Base-by-base conservation (phyloP, 1,140 invertebrate genomes). In the Magallana ariakensis region DNA sequence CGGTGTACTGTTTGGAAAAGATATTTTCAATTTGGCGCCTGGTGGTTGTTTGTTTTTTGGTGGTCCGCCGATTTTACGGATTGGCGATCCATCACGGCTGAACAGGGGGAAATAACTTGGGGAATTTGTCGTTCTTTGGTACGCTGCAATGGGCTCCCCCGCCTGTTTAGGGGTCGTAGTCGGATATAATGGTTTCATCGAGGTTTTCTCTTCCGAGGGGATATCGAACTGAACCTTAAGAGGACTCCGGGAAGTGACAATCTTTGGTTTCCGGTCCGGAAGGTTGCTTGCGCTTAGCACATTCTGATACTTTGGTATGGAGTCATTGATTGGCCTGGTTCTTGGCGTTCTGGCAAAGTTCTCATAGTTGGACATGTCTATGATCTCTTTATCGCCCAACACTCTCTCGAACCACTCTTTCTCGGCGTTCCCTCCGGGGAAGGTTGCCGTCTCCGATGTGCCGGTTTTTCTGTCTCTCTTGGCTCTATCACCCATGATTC, bases 71-170 rank as follows among this genome's bases (percentile, higher is more conserved):
- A 87, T 84, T 85, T 84, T 87, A 11, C 86, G 56, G 80, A 87
- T 85, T 13, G 88, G 88, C 8, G 66, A 33, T 80, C 88, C 88
- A 83, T 89, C 83, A 8, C 85, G 70, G 66, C 84, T 80, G 66
- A 89, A 89, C 15, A 89, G 33, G 4, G 88, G 88, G 60, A 89
- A 89, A 75, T 89, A 89, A 60, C 85, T 62, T 0, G 83, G 62
- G 7, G 53, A 26, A 46, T 84, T 22, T 19, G 57, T 57, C 9
- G 55, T 26, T 46, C 53, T 7, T 26, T 54, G 54, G n/a, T n/a
- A 82, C 13, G 55, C 53, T 84, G 82, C 82, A 84, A 84, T 84
- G 7, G 82, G 82, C 46, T 84, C 82, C 58, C 82, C 82, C 15
- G 57, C 22, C 55, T 33, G 4, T 60, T 60, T 58, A 9, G 15